Evolutionary conservation across 2,113 vertebrate species (phyloP).

Genomic region (Rhynchomys soricoides): DNA sequence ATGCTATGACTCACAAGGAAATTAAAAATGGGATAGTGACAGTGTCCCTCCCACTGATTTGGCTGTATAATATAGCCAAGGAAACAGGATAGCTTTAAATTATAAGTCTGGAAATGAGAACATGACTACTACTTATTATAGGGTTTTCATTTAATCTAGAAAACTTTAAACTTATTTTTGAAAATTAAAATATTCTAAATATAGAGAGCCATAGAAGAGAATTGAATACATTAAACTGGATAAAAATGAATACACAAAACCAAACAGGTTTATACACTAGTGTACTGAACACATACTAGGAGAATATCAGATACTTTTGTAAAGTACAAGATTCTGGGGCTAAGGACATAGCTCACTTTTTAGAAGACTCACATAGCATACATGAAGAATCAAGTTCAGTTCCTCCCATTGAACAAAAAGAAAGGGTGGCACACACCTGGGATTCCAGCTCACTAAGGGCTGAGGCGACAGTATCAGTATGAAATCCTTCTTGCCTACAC

Average conservation of each 20-base stretch:
- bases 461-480: not conserved
- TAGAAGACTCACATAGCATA: too few relatives aligned
- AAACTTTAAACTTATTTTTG: not conserved
- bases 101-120: not conserved
- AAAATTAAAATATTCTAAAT: constrained; percentile 6
- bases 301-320: not conserved
- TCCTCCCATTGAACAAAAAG: not conserved
- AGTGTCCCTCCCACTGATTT: not conserved
- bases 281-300: not conserved
- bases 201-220: not conserved
- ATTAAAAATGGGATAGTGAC: not conserved
- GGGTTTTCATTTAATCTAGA: constrained; percentile 19
- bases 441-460: not conserved
- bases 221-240: not conserved
- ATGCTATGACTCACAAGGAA: constrained; percentile 22
- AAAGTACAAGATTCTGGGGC: not conserved
- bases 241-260: constrained; percentile 37
- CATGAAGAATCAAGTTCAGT: not conserved
- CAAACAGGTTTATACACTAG: not conserved
- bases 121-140: not conserved
- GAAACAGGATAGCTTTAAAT: not conserved
- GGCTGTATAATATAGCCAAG: not conserved
- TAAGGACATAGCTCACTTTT: too few relatives aligned
- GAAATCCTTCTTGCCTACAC: not conserved
- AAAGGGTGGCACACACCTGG: not conserved